A percentile compares a stretch with the other conserved stretches of the same genome.
These are phyloP conservation scores for Echinarachnius parma DNA, from an alignment of 53 echinoderm and acorn worm species.

Conservation along the genomic window DNA sequence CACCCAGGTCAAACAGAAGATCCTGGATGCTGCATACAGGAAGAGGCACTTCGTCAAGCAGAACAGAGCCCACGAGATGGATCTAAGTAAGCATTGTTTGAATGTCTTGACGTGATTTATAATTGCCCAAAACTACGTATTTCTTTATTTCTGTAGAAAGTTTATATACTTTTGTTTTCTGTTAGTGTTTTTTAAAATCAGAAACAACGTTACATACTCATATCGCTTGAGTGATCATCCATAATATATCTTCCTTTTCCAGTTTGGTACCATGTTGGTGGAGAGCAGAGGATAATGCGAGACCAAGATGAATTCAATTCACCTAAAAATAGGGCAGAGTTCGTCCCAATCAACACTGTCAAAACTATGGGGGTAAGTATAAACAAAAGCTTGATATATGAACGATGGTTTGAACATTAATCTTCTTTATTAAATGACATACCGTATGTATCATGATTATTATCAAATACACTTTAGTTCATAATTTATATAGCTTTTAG, in stretches of 20 bases:
- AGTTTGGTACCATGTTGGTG: constrained; percentile 44
- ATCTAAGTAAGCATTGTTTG: constrained; percentile 87
- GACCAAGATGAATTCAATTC: constrained; percentile 45
- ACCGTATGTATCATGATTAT: no score
- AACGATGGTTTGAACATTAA: neutral
- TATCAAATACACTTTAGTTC: no score
- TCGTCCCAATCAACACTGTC: constrained; percentile 12
- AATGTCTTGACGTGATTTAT: no score
- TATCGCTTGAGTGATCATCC: no score
- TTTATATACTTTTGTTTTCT: no score
- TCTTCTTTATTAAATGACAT: no score
- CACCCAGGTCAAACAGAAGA: constrained; percentile 91
- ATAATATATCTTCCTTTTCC: neutral
- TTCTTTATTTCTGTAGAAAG: no score
- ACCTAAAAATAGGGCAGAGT: neutral
- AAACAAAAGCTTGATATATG: neutral
- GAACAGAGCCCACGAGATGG: constrained; percentile 67
- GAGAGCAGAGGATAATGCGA: constrained; percentile 31
- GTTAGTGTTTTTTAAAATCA: no score
- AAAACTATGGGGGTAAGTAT: constrained; percentile 20
- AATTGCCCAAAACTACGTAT: no score
- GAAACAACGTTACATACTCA: no score
- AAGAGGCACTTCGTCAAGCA: constrained; percentile 70
- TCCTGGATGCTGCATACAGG: constrained; percentile 73
- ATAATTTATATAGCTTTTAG: no score